A percentile compares a stretch with the other conserved stretches of the same genome.
Evolutionary conservation across 2,113 vertebrate species (phyloP).

Genomic region (Bothrops jararaca): DNA sequence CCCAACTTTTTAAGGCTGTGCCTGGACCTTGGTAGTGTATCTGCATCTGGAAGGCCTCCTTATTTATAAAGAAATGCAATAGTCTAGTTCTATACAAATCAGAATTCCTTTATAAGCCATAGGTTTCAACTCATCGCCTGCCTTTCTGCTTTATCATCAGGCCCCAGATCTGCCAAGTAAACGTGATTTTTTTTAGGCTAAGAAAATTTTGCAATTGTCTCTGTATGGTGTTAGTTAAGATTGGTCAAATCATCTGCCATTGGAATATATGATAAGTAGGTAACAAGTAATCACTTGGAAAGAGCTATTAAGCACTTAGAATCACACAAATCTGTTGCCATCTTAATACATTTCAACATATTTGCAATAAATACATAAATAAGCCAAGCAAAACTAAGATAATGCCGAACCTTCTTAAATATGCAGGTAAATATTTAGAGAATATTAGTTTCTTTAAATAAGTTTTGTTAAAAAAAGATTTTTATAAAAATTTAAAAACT

Average conservation of each 20-base stretch:
- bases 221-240: constrained; percentile 4
- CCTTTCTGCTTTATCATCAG: neutral
- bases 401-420: neutral
- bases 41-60: neutral
- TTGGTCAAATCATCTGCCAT: neutral
- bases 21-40: neutral
- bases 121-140: neutral
- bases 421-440: neutral
- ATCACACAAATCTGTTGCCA: neutral
- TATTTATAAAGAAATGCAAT: neutral
- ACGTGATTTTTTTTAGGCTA: neutral
- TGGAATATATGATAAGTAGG: neutral
- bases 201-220: neutral
- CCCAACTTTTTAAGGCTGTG: neutral
- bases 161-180: neutral
- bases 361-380: neutral
- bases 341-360: neutral
- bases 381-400: neutral
- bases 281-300: neutral
- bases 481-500: neutral
- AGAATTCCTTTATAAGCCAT: neutral
- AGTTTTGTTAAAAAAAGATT: neutral
- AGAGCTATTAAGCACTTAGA: constrained; percentile 8
- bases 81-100: neutral
- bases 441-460: neutral